These are phyloP conservation scores for Pagetopsis macropterus DNA, from an alignment of 2,797 vertebrate species.

Conservation along the genomic window DNA sequence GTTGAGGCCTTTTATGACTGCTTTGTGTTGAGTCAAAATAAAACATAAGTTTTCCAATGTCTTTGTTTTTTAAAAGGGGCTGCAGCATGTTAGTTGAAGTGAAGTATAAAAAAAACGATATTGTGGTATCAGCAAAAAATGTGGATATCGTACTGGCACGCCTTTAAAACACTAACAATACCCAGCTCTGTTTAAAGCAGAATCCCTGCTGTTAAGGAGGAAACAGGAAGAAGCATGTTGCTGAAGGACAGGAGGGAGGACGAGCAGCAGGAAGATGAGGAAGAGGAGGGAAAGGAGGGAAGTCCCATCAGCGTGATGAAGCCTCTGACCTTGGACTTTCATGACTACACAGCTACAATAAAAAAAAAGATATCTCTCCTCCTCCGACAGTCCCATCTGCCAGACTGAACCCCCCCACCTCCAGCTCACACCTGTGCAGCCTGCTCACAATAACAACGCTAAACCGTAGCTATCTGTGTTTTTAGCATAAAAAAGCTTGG, in stretches of 20 bases:
- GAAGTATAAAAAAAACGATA: no score
- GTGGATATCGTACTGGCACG: neutral
- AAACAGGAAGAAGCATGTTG: conserved; percentile 23
- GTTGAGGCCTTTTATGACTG: no score
- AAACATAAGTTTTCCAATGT: no score
- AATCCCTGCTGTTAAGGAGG: conserved; percentile 19
- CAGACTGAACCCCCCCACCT: conserved; percentile 31
- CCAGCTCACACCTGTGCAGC: neutral
- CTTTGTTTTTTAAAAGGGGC: no score
- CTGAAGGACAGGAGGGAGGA: conserved; percentile 13
- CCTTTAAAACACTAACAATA: neutral
- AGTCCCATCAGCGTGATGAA: conserved; percentile 2
- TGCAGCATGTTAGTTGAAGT: no score
- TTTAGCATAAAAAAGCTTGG: neutral
- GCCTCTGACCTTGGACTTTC: conserved; percentile 55
- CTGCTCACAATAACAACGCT: no score
- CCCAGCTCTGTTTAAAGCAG: neutral
- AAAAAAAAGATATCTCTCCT: conserved; percentile 2
- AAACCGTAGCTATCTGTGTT: neutral
- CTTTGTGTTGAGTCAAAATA: no score
- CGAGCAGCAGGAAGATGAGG: conserved; percentile 32
- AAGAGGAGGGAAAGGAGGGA: conserved; percentile 48
- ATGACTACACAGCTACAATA: conserved; percentile 12
- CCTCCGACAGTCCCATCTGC: conserved; percentile 10
- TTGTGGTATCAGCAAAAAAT: neutral